These are phyloP conservation scores for Gnathonemus longibarbis DNA, from an alignment of 2,113 vertebrate genomes.

Conservation along the genomic window DNA sequence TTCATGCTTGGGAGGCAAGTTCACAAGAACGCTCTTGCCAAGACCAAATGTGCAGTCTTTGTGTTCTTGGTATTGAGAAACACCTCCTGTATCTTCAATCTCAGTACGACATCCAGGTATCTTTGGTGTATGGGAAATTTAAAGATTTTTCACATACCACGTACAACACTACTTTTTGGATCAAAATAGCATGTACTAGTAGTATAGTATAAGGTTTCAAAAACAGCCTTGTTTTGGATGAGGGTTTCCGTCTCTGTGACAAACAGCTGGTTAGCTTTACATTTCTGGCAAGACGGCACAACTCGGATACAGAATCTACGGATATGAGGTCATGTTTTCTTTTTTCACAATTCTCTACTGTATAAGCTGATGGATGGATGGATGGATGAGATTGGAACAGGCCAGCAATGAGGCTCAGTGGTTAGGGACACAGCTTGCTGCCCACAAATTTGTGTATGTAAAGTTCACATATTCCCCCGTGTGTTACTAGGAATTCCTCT, in stretches of 20 bases:
- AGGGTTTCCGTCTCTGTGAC: neutral
- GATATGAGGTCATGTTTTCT: neutral
- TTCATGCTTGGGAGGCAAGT: neutral
- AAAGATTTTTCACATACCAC: neutral
- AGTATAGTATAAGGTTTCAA: neutral
- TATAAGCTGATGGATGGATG: neutral
- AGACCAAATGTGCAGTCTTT: neutral
- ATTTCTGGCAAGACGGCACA: neutral
- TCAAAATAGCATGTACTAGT: neutral
- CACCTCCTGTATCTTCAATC: neutral
- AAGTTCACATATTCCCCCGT: neutral
- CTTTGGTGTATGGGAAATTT: neutral
- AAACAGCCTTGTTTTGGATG: neutral
- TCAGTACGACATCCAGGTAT: neutral
- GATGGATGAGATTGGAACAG: neutral
- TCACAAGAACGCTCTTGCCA: neutral
- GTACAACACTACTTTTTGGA: neutral
- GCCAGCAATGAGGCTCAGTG: neutral
- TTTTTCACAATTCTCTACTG: neutral
- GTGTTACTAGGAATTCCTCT: neutral
- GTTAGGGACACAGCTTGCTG: neutral
- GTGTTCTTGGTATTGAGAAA: neutral
- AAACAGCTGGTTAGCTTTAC: neutral
- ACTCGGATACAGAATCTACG: neutral
- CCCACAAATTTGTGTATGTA: neutral